A percentile compares a stretch with the other conserved stretches of the same genome.
Evolutionary conservation across 2,888 invertebrate genomes (phyloP).

Genomic region (Limnephilus auricula): DNA sequence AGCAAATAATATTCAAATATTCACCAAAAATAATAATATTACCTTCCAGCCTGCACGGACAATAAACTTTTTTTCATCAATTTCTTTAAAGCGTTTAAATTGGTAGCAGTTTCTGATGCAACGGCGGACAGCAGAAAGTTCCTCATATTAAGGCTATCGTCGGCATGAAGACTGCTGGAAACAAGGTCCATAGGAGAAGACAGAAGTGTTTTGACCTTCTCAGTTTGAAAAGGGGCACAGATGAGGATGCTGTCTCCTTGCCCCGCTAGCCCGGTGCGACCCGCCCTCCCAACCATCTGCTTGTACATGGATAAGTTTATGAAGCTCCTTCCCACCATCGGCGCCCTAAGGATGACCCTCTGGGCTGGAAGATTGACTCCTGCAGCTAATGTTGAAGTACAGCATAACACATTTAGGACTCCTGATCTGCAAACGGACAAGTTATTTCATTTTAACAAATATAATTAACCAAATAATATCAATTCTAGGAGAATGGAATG

Average conservation of each 20-base stretch:
- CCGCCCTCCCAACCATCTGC: slow-evolving; percentile 97
- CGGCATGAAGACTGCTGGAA: slow-evolving; percentile 78
- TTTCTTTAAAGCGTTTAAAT: slow-evolving; percentile 75
- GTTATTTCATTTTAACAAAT: neutral
- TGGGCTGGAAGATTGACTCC: slow-evolving; percentile 97
- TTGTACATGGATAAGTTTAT: slow-evolving; percentile 89
- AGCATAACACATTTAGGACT: slow-evolving; percentile 91
- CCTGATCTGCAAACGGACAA: slow-evolving; percentile 78
- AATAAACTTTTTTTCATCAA: slow-evolving; percentile 82
- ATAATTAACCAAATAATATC: neutral
- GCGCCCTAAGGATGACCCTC: slow-evolving; percentile 91
- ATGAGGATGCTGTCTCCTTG: slow-evolving; percentile 93
- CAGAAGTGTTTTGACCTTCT: slow-evolving; percentile 78
- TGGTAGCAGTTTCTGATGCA: slow-evolving; percentile 73
- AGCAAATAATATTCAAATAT: neutral
- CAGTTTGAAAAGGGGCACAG: slow-evolving; percentile 79
- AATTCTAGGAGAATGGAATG: neutral
- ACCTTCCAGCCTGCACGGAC: slow-evolving; percentile 78
- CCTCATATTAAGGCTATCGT: slow-evolving; percentile 77
- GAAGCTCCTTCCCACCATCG: slow-evolving; percentile 87
- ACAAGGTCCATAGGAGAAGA: slow-evolving; percentile 84
- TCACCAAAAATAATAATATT: neutral
- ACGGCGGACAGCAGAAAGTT: slow-evolving; percentile 84
- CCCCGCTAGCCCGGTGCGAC: slow-evolving; percentile 90
- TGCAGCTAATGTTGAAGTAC: slow-evolving; percentile 98